Conservation (phyloP, 2,113 vertebrate species). For the Gopherus flavomarginatus region DNA sequence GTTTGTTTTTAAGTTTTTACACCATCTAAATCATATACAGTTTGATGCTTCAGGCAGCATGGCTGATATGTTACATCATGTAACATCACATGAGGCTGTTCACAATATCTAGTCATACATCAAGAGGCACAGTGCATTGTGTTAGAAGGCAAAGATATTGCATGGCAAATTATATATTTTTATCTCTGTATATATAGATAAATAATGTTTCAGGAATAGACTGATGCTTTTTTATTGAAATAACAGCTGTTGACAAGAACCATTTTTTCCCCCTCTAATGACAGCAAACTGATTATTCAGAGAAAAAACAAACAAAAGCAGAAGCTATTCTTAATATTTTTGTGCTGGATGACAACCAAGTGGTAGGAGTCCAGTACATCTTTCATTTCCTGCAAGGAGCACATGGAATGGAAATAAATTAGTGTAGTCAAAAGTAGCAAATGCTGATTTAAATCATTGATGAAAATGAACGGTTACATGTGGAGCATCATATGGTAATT, state of each 20-base stretch:
- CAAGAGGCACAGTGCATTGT: conserved; percentile 16
- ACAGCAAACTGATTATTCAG: not conserved
- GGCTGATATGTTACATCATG: not conserved
- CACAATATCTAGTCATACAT: conserved; percentile 64
- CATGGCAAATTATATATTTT: not conserved
- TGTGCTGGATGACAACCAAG: not conserved
- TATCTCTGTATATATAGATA: conserved; percentile 11
- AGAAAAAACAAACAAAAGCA: not conserved
- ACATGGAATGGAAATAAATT: not conserved
- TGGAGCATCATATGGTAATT: not conserved
- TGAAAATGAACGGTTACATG: not conserved
- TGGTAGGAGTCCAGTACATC: not conserved
- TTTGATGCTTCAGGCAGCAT: conserved; percentile 2
- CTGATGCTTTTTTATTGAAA: conserved; percentile 43
- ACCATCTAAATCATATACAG: not conserved
- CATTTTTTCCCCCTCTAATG: not conserved
- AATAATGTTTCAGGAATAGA: conserved; percentile 27
- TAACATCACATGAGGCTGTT: conserved; percentile 6
- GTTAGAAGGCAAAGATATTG: conserved; percentile 12
- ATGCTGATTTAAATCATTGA: not conserved
- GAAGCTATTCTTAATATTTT: not conserved
- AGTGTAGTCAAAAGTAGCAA: not conserved
- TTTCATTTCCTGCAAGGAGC: not conserved
- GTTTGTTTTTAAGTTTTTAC: not conserved
- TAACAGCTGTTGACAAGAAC: conserved; percentile 24